phyloP scores from a whole-genome alignment of 1,140 invertebrate genomes.

The Trinorchestia longiramus region DNA sequence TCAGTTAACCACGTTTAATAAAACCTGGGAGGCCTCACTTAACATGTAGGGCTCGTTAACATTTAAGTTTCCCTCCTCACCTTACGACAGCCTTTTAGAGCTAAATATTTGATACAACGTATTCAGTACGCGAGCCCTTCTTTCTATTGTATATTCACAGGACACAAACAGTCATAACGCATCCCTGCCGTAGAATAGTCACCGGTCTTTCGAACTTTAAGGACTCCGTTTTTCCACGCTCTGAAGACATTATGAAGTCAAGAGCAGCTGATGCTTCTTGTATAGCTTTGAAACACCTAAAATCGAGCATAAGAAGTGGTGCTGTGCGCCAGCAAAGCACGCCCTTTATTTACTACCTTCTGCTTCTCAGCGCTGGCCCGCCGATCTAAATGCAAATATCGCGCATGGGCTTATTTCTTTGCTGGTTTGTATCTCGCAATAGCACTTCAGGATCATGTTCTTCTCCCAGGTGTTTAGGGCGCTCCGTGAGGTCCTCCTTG shows the following conservation, averaged over 20 bases:
- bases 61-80: not conserved
- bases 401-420: not conserved
- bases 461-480: slow-evolving; percentile 22
- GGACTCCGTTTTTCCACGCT: not conserved
- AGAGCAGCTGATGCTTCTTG: not conserved
- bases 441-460: slow-evolving; percentile 30
- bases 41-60: not conserved
- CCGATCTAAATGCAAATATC: slow-evolving; percentile 42
- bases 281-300: not conserved
- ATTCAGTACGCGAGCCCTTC: not conserved
- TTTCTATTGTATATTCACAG: not conserved
- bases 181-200: not conserved
- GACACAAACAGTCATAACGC: not conserved
- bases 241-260: not conserved
- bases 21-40: not conserved
- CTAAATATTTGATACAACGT: not conserved
- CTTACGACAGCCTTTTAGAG: not conserved
- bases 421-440: not conserved
- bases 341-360: slow-evolving; percentile 17
- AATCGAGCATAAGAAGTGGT: slow-evolving; percentile 1
- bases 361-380: not conserved
- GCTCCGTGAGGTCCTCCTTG: not conserved
- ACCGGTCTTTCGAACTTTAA: not conserved
- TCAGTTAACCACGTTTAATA: not conserved
- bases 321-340: not conserved